A percentile compares a stretch with the other conserved stretches of the same genome.
phyloP scores from a whole-genome alignment of 2,113 vertebrate species.

The Chlamydotis undulata region DNA sequence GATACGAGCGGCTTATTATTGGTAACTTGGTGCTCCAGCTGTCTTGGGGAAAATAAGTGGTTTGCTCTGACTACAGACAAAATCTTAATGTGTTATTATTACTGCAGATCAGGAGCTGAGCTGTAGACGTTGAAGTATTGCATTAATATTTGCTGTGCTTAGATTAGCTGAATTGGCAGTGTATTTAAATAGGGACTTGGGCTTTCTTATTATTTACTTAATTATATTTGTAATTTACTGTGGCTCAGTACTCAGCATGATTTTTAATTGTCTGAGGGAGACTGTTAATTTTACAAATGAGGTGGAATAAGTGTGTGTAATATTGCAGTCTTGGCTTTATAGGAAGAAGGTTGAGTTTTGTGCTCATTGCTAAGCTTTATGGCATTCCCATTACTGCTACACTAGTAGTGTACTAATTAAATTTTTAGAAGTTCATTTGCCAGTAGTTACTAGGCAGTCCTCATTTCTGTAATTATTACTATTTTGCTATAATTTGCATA shows the following conservation, averaged over 20 bases:
- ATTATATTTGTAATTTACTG: slow-evolving; percentile 58
- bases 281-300: slow-evolving; percentile 47
- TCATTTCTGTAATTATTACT: background rate
- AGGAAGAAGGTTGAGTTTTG: background rate
- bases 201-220: slow-evolving; percentile 59
- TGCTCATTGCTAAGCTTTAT: background rate
- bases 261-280: slow-evolving; percentile 59
- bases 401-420: background rate
- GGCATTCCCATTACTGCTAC: background rate
- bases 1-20: background rate
- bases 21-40: slow-evolving; percentile 21
- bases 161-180: slow-evolving; percentile 41
- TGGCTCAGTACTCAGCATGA: slow-evolving; percentile 14
- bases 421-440: background rate
- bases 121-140: slow-evolving; percentile 53
- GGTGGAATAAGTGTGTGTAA: background rate
- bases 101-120: background rate
- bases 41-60: slow-evolving; percentile 15
- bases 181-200: slow-evolving; percentile 1
- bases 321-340: background rate
- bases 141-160: slow-evolving; percentile 51
- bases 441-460: background rate
- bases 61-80: slow-evolving; percentile 4
- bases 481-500: background rate
- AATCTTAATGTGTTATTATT: slow-evolving; percentile 39